phyloP scores from a whole-genome alignment of 30 jellyfish, hydroid and myxozoan genomes.

The Cassiopea andromeda region DNA sequence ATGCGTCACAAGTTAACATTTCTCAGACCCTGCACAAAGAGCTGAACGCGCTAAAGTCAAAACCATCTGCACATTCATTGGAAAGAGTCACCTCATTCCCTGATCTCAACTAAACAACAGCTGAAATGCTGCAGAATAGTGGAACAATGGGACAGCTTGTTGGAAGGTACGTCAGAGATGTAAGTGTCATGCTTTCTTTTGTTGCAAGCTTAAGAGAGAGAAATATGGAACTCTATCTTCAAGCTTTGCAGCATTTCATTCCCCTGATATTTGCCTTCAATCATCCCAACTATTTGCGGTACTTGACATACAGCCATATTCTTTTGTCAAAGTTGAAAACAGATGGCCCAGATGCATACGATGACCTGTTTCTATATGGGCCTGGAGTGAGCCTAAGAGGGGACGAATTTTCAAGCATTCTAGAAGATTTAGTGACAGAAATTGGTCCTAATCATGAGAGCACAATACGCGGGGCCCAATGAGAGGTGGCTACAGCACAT shows the following conservation, averaged over 20 bases:
- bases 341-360: slow-evolving; percentile 65
- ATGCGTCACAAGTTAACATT: slow-evolving; percentile 41
- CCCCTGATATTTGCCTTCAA: slow-evolving; percentile 65
- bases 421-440: slow-evolving; percentile 61
- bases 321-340: slow-evolving; percentile 53
- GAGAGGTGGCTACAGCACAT: slow-evolving; percentile 68
- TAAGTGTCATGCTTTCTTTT: slow-evolving; percentile 61
- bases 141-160: slow-evolving; percentile 52
- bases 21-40: slow-evolving; percentile 61
- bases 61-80: slow-evolving; percentile 56
- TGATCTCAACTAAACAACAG: slow-evolving; percentile 32
- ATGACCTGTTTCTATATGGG: slow-evolving; percentile 33
- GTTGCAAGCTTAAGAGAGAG: slow-evolving; percentile 52
- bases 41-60: slow-evolving; percentile 44
- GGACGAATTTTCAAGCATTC: slow-evolving; percentile 51
- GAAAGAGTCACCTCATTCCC: slow-evolving; percentile 52
- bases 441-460: slow-evolving; percentile 55
- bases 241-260: slow-evolving; percentile 38
- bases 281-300: slow-evolving; percentile 66
- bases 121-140: slow-evolving; percentile 63
- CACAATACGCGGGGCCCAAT: slow-evolving; percentile 59
- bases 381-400: slow-evolving; percentile 64
- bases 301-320: slow-evolving; percentile 66
- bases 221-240: slow-evolving; percentile 28
- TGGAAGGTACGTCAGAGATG: slow-evolving; percentile 49